A percentile compares a stretch with the other conserved stretches of the same genome.
Conservation (phyloP, 2,113 vertebrate genomes). For the Hylia prasina region DNA sequence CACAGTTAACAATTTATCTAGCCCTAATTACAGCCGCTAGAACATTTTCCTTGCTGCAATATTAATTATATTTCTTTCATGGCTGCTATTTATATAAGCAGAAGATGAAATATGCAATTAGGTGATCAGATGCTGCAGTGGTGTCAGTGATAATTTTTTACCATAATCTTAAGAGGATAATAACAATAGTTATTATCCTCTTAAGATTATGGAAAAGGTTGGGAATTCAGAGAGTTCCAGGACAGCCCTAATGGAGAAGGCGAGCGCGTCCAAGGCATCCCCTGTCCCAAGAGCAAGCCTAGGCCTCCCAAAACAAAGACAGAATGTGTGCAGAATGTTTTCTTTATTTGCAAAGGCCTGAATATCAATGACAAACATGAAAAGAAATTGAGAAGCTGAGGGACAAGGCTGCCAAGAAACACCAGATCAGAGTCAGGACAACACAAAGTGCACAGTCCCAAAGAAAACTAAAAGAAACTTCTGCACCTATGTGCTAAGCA, state of each 20-base stretch:
- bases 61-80: constrained; percentile 39
- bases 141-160: background rate
- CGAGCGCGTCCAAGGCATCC: rapidly evolving
- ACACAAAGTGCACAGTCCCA: background rate
- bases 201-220: background rate
- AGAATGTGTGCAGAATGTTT: background rate
- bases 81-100: constrained; percentile 17
- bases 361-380: background rate
- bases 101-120: constrained; percentile 46
- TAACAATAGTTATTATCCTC: background rate
- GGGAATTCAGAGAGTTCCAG: background rate
- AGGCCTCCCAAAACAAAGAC: background rate
- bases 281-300: background rate
- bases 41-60: constrained; percentile 26
- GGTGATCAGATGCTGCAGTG: background rate
- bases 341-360: background rate
- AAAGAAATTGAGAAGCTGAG: background rate
- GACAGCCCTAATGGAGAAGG: background rate
- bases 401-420: background rate
- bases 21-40: constrained; percentile 25
- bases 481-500: rapidly evolving
- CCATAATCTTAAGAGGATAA: no score
- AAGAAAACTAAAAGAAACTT: background rate
- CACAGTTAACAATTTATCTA: constrained; percentile 31
- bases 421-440: background rate